Evolutionary conservation across 2,113 vertebrate genomes (phyloP), one percentile per base, ranked within the genome.

Genomic region (Ifrita kowaldi): DNA sequence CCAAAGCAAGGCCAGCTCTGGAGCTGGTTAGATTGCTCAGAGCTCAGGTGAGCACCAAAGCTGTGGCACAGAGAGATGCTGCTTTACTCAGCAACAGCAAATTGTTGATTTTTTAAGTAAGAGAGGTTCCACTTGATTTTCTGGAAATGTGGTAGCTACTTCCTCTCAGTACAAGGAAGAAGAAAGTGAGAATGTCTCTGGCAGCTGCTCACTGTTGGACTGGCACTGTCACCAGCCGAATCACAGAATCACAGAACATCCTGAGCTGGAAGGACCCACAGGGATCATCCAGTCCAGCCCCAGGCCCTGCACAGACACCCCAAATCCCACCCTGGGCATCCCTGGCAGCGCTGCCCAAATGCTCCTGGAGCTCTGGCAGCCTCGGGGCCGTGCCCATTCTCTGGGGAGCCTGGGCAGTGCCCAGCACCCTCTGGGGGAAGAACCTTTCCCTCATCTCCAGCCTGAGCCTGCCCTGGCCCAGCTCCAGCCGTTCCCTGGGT

Each of bases 241-340:
- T 33, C 52, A 64, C 27, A 53, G 37, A 50, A 49, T 22, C n/a
- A 27, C 18, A 63, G 30, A 71, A 71, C 1, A 16, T 16, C 68
- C 37, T 75, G 33, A 17, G 13, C 3, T 75, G 33, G 10, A 37
- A 12, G 13, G 19, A 59, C 7, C 13, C 37, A 0, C 30, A 3
- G 3, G 46, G 44, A 44, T 44, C 6, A 50, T 3, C 7, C 2
- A 50, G 3, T 0, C 1, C 47, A 19, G 0, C 13, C 1, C 64
- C 42, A 0, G 5, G 0, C 49, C 59, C 59, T 73, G 50, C 67
- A 4, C 59, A 73, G 50, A 49, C 13, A 12, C 60, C 59, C 59
- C 76, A 80, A 0, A 0, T 0, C 42, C 42, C 33, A 21, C 3
- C 35, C 42, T 33, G 35, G 1, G 2, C 50, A 47, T 4, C 57